Evolutionary conservation across 2,797 vertebrate species (phyloP).

Genomic region (Syndactyla subalaris): DNA sequence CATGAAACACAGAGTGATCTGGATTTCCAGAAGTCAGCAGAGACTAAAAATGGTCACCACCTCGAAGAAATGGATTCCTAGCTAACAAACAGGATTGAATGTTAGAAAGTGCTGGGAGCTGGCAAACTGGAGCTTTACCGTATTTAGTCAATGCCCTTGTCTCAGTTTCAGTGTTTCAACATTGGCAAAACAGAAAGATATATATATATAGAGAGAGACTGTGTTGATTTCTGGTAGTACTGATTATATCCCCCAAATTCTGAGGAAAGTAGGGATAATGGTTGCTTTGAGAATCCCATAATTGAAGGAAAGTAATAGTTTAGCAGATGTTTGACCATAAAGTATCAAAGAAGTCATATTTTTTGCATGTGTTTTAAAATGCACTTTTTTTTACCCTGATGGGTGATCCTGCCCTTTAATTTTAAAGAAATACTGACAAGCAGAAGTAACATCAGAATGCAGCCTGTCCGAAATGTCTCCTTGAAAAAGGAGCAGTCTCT

Average conservation of each 20-base stretch:
- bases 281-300: slow-evolving; percentile 37
- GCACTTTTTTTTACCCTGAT: neutral
- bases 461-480: neutral
- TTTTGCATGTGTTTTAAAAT: slow-evolving; percentile 43
- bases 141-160: neutral
- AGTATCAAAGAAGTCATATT: slow-evolving; percentile 33
- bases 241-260: slow-evolving; percentile 37
- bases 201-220: neutral
- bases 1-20: neutral
- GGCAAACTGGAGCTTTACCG: neutral
- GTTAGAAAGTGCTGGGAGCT: neutral
- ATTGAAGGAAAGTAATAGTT: slow-evolving; percentile 48
- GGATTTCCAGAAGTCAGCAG: neutral
- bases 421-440: neutral
- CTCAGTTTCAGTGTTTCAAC: neutral
- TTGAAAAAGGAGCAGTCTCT: neutral
- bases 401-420: neutral
- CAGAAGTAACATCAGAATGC: neutral
- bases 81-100: neutral
- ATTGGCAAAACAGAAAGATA: neutral
- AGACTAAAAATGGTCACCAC: neutral
- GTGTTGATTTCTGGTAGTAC: slow-evolving; percentile 24
- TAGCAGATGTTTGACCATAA: slow-evolving; percentile 57
- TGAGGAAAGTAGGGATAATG: slow-evolving; percentile 47
- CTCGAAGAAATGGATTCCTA: neutral